phyloP scores from a whole-genome alignment of 92 coral and sea anemone genomes.

The Meandrina meandrites region DNA sequence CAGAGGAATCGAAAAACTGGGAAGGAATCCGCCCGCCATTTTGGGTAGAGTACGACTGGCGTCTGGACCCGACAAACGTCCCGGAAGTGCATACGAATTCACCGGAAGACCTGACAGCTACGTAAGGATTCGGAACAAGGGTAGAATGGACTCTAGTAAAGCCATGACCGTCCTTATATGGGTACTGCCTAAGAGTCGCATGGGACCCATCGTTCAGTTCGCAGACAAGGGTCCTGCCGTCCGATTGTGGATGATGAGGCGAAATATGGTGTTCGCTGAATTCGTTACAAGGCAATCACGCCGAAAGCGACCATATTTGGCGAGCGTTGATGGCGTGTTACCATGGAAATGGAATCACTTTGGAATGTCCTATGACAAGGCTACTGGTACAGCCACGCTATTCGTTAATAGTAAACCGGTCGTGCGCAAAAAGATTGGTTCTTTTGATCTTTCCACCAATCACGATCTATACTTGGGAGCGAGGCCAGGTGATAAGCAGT shows the following conservation, averaged over 20 bases:
- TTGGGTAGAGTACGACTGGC: conserved; percentile 51
- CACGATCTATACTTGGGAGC: conserved; percentile 74
- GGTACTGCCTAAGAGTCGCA: conserved; percentile 69
- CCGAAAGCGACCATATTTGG: conserved; percentile 50
- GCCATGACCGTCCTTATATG: conserved; percentile 75
- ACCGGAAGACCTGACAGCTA: conserved; percentile 73
- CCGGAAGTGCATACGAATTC: conserved; percentile 67
- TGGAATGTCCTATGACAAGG: conserved; percentile 77
- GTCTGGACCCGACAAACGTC: conserved; percentile 59
- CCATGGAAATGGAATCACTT: conserved; percentile 82
- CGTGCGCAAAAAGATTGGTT: conserved; percentile 34
- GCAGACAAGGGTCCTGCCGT: conserved; percentile 63
- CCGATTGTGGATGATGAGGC: conserved; percentile 70
- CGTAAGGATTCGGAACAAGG: conserved; percentile 67
- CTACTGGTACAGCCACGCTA: conserved; percentile 78
- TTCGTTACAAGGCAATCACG: conserved; percentile 68
- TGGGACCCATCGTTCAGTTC: conserved; percentile 82
- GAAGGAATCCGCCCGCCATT: conserved; percentile 59
- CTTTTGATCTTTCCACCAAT: conserved; percentile 68
- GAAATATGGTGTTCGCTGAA: conserved; percentile 67
- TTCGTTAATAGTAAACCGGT: conserved; percentile 66
- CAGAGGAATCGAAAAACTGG: conserved; percentile 45
- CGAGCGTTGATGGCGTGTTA: conserved; percentile 50
- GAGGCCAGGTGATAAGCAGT: conserved; percentile 53
- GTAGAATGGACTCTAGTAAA: conserved; percentile 66